Evolutionary conservation across 2,797 vertebrate genomes (phyloP), one percentile per base, ranked within the genome.

Genomic region (Naso thynnoides): DNA sequence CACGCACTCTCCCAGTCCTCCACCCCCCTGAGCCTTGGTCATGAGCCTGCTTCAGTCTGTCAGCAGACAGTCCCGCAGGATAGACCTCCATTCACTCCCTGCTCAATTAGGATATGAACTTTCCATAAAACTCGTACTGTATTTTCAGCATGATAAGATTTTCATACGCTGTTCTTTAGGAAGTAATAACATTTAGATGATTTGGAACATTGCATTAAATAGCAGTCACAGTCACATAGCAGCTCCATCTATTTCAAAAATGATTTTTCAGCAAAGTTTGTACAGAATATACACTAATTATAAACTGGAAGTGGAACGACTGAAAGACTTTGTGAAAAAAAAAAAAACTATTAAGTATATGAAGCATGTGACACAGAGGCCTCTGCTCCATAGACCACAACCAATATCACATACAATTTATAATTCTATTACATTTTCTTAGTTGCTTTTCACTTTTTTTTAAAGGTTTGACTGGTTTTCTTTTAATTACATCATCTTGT

Each of bases 21-120:
- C 24, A n/a, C 1, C 29, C 53, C 45, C 84, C 15, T 4, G 68
- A 82, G 76, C 59, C 56, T 72, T 62, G 36, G 81, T 90, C 89
- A 88, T 84, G 86, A 83, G 84, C 38, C 75, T 73, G 73, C 53
- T 55, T 77, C 70, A 23, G 61, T 75, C 66, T 6, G 26, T 68
- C 73, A 66, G 73, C 69, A 78, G 18, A 79, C 66, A n/a, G 53
- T 63, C 56, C 50, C 42, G 0, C 78, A 55, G 76, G 55, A 69
- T 23, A 41, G 50, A 86, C 47, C 55, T 80, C 66, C 58, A 60
- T 61, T 82, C 70, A 41, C 61, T 70, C 26, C 44, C 48, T 14
- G 62, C 41, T 73, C 66, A 58, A 38, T 59, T 68, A 77, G 55
- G 33, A 45, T 11, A 67, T 55, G 38, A 75, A 70, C 75, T 65